Conservation (phyloP, 1,140 invertebrate species). For the Aphidius ervi region DNA sequence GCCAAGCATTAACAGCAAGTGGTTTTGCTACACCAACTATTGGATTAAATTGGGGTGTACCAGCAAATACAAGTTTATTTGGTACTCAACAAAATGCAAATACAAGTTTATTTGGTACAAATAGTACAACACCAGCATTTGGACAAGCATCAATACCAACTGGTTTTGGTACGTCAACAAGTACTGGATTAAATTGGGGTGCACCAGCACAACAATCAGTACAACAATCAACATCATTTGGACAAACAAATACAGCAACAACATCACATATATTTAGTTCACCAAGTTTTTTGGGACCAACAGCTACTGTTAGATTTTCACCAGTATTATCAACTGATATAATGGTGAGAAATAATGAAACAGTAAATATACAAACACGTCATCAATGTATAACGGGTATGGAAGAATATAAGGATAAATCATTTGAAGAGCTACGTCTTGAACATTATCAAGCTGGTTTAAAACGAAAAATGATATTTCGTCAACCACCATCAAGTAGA, state of each 20-base stretch:
- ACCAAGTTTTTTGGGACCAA: conserved; percentile 17
- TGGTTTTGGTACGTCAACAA: conserved; percentile 53
- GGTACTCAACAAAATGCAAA: conserved; percentile 47
- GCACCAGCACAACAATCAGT: conserved; percentile 46
- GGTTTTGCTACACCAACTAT: conserved; percentile 53
- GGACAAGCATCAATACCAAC: conserved; percentile 59
- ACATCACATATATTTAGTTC: conserved; percentile 22
- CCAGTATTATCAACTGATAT: conserved; percentile 85
- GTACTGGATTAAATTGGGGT: conserved; percentile 55
- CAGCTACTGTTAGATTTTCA: conserved; percentile 75
- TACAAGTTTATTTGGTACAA: conserved; percentile 49
- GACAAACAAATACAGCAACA: conserved; percentile 56
- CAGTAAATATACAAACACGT: too few relatives aligned
- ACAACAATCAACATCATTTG: conserved; percentile 58
- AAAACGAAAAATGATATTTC: conserved; percentile 44
- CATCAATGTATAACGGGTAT: too few relatives aligned
- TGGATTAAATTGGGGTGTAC: conserved; percentile 56
- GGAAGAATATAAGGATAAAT: too few relatives aligned
- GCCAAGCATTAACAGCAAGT: conserved; percentile 57
- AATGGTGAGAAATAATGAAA: conserved; percentile 76
- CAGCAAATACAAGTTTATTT: conserved; percentile 44
- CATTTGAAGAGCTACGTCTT: too few relatives aligned
- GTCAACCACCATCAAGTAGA: conserved; percentile 40
- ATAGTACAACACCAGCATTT: conserved; percentile 55
- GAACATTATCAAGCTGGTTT: too few relatives aligned